A percentile compares a stretch with the other conserved stretches of the same genome.
phyloP scores from a whole-genome alignment of 2,888 invertebrate genomes.

The Pediacus dermestoides region DNA sequence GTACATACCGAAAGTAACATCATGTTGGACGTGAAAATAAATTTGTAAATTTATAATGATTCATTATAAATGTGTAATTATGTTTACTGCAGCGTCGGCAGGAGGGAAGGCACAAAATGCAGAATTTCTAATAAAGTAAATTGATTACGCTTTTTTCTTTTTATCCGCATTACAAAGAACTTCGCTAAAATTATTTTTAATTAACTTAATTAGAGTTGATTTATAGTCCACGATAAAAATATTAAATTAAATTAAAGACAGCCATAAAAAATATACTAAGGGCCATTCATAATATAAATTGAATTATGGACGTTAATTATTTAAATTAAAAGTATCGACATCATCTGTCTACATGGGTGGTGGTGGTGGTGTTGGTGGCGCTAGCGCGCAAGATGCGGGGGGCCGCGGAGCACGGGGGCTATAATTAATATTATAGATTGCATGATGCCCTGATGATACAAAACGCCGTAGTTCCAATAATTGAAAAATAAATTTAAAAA shows the following conservation, averaged over 20 bases:
- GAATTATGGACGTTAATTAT: conserved; percentile 35
- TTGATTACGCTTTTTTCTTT: conserved; percentile 44
- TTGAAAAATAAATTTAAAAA: neutral
- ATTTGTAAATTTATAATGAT: conserved; percentile 17
- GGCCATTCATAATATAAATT: conserved; percentile 30
- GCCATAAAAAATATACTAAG: conserved; percentile 43
- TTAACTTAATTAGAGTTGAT: conserved; percentile 49
- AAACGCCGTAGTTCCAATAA: neutral
- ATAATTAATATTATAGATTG: conserved; percentile 50
- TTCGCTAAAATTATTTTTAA: conserved; percentile 50
- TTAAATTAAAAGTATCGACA: conserved; percentile 33
- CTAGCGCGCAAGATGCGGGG: no score
- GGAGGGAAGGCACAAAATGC: conserved; percentile 25
- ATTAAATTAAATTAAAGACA: conserved; percentile 50
- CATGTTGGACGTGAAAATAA: conserved; percentile 15
- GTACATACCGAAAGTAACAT: conserved; percentile 7
- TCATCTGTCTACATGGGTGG: conserved; percentile 15
- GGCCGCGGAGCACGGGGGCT: no score
- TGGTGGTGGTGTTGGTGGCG: neutral
- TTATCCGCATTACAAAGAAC: conserved; percentile 41
- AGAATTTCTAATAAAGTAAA: conserved; percentile 45
- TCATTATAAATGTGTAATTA: conserved; percentile 23
- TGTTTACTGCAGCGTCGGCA: conserved; percentile 22
- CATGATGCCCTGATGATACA: neutral
- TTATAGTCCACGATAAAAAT: conserved; percentile 50